phyloP scores from a whole-genome alignment of 2,797 vertebrate genomes.

The Mycteria americana region DNA sequence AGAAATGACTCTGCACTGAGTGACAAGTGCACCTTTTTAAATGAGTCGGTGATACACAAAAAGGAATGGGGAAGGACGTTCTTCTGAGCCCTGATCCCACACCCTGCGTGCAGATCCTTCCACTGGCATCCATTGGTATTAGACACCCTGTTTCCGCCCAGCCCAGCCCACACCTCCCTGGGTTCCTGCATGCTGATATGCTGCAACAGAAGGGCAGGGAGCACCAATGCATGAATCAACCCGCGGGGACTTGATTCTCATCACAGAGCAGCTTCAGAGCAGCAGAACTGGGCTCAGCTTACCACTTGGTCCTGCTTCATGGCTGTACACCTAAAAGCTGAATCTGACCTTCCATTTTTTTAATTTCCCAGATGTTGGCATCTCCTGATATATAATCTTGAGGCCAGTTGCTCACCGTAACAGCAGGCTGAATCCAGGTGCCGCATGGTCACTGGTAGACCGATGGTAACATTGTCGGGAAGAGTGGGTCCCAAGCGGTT shows the following conservation, averaged over 20 bases:
- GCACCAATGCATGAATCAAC: background rate
- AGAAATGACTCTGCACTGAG: background rate
- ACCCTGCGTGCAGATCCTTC: background rate
- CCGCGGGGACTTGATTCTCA: background rate
- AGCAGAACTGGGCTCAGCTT: background rate
- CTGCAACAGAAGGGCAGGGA: background rate
- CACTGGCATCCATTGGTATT: fast-evolving
- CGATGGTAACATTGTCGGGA: background rate
- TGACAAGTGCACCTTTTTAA: background rate
- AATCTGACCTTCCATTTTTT: background rate
- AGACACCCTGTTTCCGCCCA: background rate
- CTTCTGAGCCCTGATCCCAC: background rate
- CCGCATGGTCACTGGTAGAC: background rate
- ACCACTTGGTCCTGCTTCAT: background rate
- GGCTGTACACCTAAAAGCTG: background rate
- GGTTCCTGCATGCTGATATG: background rate
- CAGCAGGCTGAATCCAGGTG: background rate
- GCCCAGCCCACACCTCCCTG: background rate
- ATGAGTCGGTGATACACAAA: background rate
- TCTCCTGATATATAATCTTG: background rate
- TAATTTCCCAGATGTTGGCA: background rate
- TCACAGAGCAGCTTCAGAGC: background rate
- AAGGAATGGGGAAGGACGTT: background rate
- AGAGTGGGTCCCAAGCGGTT: background rate
- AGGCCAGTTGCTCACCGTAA: background rate